Base-by-base conservation (phyloP, 2,797 vertebrate species). In the Thamnophis elegans region DNA sequence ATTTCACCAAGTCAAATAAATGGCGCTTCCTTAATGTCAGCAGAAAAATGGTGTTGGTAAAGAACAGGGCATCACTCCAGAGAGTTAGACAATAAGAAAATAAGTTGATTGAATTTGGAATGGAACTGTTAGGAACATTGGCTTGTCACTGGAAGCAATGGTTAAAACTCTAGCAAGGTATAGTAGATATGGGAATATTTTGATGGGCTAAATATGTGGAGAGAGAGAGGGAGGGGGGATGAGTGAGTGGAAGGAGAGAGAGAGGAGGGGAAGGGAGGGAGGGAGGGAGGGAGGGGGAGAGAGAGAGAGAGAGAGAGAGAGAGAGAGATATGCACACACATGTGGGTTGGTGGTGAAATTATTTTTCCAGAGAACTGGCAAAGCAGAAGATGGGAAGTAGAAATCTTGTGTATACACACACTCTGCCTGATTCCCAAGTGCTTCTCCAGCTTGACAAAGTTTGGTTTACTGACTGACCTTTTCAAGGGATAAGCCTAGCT, bases 381-480 rank as follows among this genome's bases (percentile, higher is more conserved):
- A 68, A 60, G 1, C 54, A 73, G 51, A 62, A 92, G 89, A 89
- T 51, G 94, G 62, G 42, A 96, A 59, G 89, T 73, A 20, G 54
- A n/a, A 20, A 36, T 86, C 25, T 86, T 60, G 73, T 89, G 88
- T 91, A n/a, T 60, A n/a, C 92, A 90, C 60, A 13, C 11, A 62
- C 51, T 55, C 22, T 90, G 53, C 91, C 58, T 89, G 91, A 51
- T 86, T 93, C 88, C 87, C 53, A 93, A n/a, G 56, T 26, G 92
- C 47, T 10, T 54, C 13, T 36, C 94, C 88, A 90, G 36, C 94
- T 94, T 82, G 89, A 92, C 93, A 65, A 51, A 88, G 16, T 89
- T 94, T 94, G 89, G 88, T 94, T 93, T 95, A 89, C 91, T 92
- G 92, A 73, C 32, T 93, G 93, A 95, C 92, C 88, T 96, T 95